Evolutionary conservation across 1,140 invertebrate genomes (phyloP), one percentile per base, ranked within the genome.

Genomic region (Drosophila sp.): DNA sequence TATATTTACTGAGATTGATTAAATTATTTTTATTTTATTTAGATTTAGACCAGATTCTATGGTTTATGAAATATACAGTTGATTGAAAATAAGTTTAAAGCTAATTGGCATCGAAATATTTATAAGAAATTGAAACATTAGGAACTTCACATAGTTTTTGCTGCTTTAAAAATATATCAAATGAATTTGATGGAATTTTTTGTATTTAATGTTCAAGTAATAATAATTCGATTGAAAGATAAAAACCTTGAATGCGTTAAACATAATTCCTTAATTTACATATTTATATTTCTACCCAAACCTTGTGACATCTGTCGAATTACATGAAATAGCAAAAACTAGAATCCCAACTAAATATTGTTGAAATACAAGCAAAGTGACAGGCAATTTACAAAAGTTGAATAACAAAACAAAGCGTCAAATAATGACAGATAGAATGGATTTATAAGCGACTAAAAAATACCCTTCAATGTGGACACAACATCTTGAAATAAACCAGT

Each of bases 371-470:
- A 59, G 8, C 16, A 45, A 27, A 14, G 48, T 64, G 61, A 36
- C 51, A 63, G 46, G 45, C 25, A 38, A 40, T 63, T 61, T 21
- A 13, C 2, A 43, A 41, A 27, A 53, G 43, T 43, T 57, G 6
- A 46, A 61, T 38, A 45, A 57, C n/a, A 29, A 32, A 54, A 36
- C 14, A 36, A 25, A 4, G 2, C 6, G 18, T 2, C 3, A 36
- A 8, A 36, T 11, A 36, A 36, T 8, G 0, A 36, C 2, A 9
- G 2, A 36, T 3, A 36, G 11, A 36, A 2, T 11, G 11, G 11
- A 9, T 3, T 36, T 36, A 9, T 36, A 4, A 32, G 16, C 25
- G 40, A n/a, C 9, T 34, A 3, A 2, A 34, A n/a, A 1, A 46
- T 34, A 21, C 16, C 11, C 43, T 14, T 1, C 27, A 45, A 16